Evolutionary conservation across 2,888 invertebrate species (phyloP), one percentile per base, ranked within the genome.

Genomic region (Conus canariensis): DNA sequence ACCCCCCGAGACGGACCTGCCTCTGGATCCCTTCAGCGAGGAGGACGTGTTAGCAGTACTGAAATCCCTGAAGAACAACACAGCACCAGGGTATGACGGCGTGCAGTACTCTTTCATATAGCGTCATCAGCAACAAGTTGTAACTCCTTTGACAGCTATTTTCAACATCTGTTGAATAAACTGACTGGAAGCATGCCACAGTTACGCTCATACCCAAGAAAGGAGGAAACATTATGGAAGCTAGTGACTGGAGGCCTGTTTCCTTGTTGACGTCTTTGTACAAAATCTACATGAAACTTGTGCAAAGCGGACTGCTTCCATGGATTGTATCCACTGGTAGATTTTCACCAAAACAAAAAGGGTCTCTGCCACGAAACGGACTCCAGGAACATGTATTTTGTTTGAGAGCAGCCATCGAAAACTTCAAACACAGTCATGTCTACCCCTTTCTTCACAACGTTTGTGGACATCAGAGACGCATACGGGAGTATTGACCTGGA

Each of bases 391-490:
- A n/a, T 22, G 64, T 86, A 8, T 60, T 22, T 12, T 25, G 19
- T 30, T 56, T 64, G 19, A 86, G n/a, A 22, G 19, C 86, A 22
- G 64, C 56, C 25, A 86, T 59, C 58, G 85, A 9, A 10, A 25
- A 85, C 59, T 85, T 85, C 58, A n/a, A 59, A 59, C 56, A 85
- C 85, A 30, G 30, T 30, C 30, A n/a, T 12, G n/a, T 85, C 85
- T 12, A n/a, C 56, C 59, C 9, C 9, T 19, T 59, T 85, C 58
- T 59, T 30, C 58, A 58, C 9, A 8, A 59, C 64, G 5, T 86
- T 86, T 30, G 58, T 86, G 19, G 86, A 86, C 64, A 86, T 64
- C 86, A 86, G 45, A n/a, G 86, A 86, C 30, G 59, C 85, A 14
- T 64, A 58, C 45, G 86, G 86, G 9, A 64, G 86, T 25, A 25